Conservation (phyloP, 2,888 invertebrate species). For the Endotricha flammealis region DNA sequence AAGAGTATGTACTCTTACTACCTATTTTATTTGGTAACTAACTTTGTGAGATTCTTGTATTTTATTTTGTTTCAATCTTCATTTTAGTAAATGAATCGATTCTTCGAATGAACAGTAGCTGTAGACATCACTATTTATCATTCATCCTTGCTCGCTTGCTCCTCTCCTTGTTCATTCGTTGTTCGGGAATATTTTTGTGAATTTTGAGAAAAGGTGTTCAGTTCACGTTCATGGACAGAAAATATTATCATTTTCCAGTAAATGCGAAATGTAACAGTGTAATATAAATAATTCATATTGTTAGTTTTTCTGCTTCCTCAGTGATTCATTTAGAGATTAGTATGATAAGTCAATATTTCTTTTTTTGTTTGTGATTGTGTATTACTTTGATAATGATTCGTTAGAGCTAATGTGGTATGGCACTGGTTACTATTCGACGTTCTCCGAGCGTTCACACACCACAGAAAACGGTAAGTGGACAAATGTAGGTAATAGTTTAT, state of each 20-base stretch:
- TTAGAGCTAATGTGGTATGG: conserved; percentile 72
- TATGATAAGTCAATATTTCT: conserved; percentile 60
- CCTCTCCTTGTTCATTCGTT: conserved; percentile 32
- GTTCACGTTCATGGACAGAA: too few relatives aligned
- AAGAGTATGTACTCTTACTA: too few relatives aligned
- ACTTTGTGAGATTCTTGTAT: too few relatives aligned
- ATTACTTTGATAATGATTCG: conserved; percentile 64
- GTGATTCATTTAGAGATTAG: conserved; percentile 56
- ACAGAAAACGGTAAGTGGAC: conserved; percentile 67
- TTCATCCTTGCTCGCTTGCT: conserved; percentile 22
- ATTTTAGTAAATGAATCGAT: too few relatives aligned
- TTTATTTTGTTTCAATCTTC: too few relatives aligned
- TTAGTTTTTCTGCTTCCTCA: conserved; percentile 32
- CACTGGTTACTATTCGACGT: conserved; percentile 75
- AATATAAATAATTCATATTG: conserved; percentile 30
- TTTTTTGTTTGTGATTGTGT: conserved; percentile 68
- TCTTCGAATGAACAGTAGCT: too few relatives aligned
- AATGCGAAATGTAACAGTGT: too few relatives aligned
- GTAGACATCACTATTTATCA: conserved; percentile 10
- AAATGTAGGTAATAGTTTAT: conserved; percentile 17
- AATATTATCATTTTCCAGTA: too few relatives aligned
- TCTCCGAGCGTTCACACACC: conserved; percentile 74
- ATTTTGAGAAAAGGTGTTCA: conserved; percentile 17
- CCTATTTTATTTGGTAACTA: too few relatives aligned
- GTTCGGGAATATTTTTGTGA: conserved; percentile 20